Percentiles rank a stretch among this genome's conserved stretches.
Conservation (phyloP, 2,888 invertebrate genomes). For the Phania funesta region DNA sequence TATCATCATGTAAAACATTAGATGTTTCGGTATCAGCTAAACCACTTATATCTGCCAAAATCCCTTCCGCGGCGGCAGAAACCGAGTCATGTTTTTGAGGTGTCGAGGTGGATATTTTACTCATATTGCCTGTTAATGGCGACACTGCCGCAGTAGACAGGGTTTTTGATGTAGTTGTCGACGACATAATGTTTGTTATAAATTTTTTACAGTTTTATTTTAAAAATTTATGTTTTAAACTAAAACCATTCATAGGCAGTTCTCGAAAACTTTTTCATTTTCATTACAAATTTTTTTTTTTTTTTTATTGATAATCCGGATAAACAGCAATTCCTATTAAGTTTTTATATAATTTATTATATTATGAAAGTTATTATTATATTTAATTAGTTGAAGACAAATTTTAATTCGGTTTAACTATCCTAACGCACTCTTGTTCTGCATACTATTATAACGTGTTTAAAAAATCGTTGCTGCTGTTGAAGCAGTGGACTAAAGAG, state of each 20-base stretch:
- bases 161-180: slow-evolving; percentile 39
- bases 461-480: background rate
- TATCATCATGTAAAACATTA: slow-evolving; percentile 69
- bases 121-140: slow-evolving; percentile 25
- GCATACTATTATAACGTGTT: background rate
- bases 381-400: background rate
- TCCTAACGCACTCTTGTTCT: background rate
- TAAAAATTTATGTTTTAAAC: background rate
- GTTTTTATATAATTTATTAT: background rate
- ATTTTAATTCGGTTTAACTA: background rate
- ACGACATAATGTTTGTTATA: slow-evolving; percentile 37
- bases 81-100: slow-evolving; percentile 71
- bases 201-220: slow-evolving; percentile 26
- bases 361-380: background rate
- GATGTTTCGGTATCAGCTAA: slow-evolving; percentile 57
- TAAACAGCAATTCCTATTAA: background rate
- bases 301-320: background rate
- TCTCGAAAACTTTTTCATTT: background rate
- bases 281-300: background rate
- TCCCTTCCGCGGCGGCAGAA: slow-evolving; percentile 23
- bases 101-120: slow-evolving; percentile 76
- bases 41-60: slow-evolving; percentile 48
- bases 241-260: slow-evolving; percentile 21
- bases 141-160: slow-evolving; percentile 19
- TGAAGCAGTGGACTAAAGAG: slow-evolving; percentile 30